Percentiles rank a stretch among this genome's conserved stretches.
These are phyloP conservation scores for Macquaria australasica DNA, from an alignment of 2,113 vertebrate genomes.

Conservation along the genomic window DNA sequence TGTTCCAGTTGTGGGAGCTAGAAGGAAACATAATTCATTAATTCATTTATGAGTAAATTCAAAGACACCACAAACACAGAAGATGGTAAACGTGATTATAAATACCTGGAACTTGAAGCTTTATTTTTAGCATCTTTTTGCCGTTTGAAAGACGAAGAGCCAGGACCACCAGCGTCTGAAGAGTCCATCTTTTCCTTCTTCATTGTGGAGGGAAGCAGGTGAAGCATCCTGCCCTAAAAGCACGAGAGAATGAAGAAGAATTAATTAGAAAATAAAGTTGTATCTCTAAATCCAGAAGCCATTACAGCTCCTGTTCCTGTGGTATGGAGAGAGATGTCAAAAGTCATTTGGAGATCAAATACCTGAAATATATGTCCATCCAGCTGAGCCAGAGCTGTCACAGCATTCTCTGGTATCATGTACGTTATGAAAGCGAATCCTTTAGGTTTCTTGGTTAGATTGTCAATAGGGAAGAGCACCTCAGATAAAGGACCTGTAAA, in stretches of 20 bases:
- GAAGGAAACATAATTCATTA: constrained; percentile 5
- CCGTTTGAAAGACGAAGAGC: constrained; percentile 91
- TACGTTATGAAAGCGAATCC: constrained; percentile 96
- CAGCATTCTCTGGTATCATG: constrained; percentile 94
- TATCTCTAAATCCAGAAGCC: background rate
- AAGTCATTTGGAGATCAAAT: constrained; percentile 7
- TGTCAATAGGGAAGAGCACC: constrained; percentile 93
- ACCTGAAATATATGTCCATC: constrained; percentile 98
- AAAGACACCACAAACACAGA: background rate
- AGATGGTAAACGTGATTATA: background rate
- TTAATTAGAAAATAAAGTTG: background rate
- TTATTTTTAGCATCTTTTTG: constrained; percentile 92
- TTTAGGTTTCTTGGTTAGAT: constrained; percentile 93
- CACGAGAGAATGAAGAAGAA: background rate
- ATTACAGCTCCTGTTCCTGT: background rate
- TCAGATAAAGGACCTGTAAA: constrained; percentile 91
- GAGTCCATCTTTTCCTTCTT: constrained; percentile 88
- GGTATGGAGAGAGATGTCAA: background rate
- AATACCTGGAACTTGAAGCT: constrained; percentile 91
- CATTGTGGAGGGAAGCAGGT: constrained; percentile 92
- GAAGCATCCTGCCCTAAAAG: constrained; percentile 93
- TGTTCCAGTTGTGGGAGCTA: constrained; percentile 98
- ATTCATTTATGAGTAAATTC: background rate
- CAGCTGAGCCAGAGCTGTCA: constrained; percentile 89
- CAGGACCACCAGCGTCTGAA: constrained; percentile 50